Evolutionary conservation across 2,797 vertebrate genomes (phyloP), one percentile per base, ranked within the genome.

Genomic region (Apogon hyalosoma): DNA sequence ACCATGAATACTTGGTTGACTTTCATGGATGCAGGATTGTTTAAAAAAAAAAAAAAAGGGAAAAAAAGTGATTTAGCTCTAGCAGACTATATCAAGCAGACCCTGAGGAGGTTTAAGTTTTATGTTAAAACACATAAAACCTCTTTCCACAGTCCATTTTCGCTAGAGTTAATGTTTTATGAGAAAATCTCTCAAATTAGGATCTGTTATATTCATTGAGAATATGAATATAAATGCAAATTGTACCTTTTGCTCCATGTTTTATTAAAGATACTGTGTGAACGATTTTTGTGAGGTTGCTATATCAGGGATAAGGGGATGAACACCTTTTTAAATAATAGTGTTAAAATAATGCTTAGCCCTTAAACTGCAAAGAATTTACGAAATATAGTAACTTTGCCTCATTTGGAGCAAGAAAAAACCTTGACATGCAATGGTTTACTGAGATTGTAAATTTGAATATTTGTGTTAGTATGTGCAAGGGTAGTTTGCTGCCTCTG

Each of bases 71-170:
- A 63, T 83, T 72, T 8, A 48, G 56, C 69, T 80, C 81, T 62
- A 73, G 9, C 38, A 53, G n/a, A 52, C 38, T 53, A 69, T 72
- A 67, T 71, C 21, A 40, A 67, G n/a, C 46, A 52, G 36, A 38
- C 41, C 21, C 54, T 15, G 47, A 59, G 48, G 68, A 69, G 24
- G 31, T 67, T 59, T 49, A n/a, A 24, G 24, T 56, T 81, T 79
- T 72, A 71, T 69, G 33, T 63, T 63, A n/a, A 73, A 78, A 60
- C 72, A 63, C 54, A 60, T 65, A 69, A 64, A 81, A 63, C 13
- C 39, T 59, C n/a, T 69, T 57, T 68, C 28, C 40, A 21, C 40
- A 58, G 43, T 19, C 31, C 28, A n/a, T 61, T 60, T 63, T 62
- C 31, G 56, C 14, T 41, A 7, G 15, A 33, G 7, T 19, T 42